These are phyloP conservation scores for Pteronura brasiliensis DNA, from an alignment of 2,113 vertebrate genomes.

Conservation along the genomic window DNA sequence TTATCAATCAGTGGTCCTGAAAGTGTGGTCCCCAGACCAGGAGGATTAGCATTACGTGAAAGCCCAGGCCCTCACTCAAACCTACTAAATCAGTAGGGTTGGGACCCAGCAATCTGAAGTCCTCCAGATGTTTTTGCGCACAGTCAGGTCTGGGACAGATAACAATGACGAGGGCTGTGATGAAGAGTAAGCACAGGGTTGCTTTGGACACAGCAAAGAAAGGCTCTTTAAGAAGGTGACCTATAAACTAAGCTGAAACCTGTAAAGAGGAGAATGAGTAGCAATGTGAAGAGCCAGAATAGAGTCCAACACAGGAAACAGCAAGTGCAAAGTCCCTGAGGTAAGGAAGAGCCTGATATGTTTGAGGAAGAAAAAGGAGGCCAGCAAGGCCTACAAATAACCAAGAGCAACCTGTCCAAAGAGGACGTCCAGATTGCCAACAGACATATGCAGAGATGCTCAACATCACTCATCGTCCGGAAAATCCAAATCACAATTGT, in stretches of 20 bases:
- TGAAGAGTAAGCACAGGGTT: not conserved
- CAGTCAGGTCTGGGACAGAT: not conserved
- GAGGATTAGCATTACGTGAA: not conserved
- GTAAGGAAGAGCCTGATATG: not conserved
- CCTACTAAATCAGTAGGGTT: not conserved
- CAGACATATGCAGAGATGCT: not conserved
- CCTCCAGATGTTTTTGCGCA: fast-evolving
- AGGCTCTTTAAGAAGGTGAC: not conserved
- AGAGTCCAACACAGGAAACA: not conserved
- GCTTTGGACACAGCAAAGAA: not conserved
- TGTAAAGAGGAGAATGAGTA: not conserved
- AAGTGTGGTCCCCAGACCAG: not conserved
- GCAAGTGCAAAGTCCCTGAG: not conserved
- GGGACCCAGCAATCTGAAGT: not conserved
- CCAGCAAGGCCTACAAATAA: fast-evolving
- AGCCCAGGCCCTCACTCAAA: not conserved
- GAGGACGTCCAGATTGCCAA: not conserved
- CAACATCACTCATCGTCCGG: not conserved
- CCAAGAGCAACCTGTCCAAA: not conserved
- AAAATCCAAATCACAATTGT: not conserved
- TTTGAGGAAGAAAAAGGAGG: not conserved
- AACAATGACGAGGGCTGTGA: not conserved
- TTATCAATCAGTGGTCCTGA: not conserved
- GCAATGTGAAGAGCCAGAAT: not conserved
- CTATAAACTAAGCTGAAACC: not conserved